phyloP scores from a whole-genome alignment of 2,797 vertebrate species.

The Discoglossus pictus region DNA sequence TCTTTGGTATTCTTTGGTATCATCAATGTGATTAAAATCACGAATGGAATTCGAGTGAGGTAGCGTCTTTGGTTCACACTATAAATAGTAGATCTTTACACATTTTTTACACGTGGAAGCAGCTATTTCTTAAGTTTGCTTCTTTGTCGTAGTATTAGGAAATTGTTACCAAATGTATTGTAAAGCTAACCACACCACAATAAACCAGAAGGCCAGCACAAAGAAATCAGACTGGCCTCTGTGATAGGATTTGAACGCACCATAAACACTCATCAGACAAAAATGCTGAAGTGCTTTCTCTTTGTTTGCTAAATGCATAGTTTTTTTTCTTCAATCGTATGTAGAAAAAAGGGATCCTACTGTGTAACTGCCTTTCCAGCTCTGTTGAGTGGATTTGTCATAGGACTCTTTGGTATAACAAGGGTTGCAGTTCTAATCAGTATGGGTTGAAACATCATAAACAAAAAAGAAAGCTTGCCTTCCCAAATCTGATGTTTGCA shows the following conservation, averaged over 20 bases:
- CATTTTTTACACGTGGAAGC: conserved; percentile 77
- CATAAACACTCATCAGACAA: conserved; percentile 69
- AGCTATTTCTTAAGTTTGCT: conserved; percentile 82
- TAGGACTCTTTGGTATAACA: conserved; percentile 74
- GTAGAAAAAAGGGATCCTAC: conserved; percentile 54
- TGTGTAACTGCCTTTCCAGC: conserved; percentile 57
- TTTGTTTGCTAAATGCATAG: conserved; percentile 94
- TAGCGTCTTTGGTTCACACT: conserved; percentile 99
- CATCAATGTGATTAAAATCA: conserved; percentile 99
- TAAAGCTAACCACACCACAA: conserved; percentile 83
- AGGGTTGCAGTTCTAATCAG: conserved; percentile 54
- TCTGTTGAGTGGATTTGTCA: conserved; percentile 61
- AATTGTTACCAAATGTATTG: conserved; percentile 80
- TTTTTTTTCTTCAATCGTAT: conserved; percentile 71
- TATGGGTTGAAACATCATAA: background rate
- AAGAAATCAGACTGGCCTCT: conserved; percentile 64
- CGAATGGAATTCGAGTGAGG: conserved; percentile 99
- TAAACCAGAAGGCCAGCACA: conserved; percentile 76
- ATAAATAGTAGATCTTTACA: conserved; percentile 95
- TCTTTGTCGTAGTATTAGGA: conserved; percentile 77
- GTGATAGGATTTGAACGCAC: conserved; percentile 71
- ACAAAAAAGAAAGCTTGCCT: background rate
- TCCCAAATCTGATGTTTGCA: conserved; percentile 11
- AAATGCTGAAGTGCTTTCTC: conserved; percentile 91
- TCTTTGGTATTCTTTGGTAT: conserved; percentile 99